These are phyloP conservation scores for Myrmecophaga tridactyla DNA, from an alignment of 2,113 vertebrate species.

Conservation along the genomic window DNA sequence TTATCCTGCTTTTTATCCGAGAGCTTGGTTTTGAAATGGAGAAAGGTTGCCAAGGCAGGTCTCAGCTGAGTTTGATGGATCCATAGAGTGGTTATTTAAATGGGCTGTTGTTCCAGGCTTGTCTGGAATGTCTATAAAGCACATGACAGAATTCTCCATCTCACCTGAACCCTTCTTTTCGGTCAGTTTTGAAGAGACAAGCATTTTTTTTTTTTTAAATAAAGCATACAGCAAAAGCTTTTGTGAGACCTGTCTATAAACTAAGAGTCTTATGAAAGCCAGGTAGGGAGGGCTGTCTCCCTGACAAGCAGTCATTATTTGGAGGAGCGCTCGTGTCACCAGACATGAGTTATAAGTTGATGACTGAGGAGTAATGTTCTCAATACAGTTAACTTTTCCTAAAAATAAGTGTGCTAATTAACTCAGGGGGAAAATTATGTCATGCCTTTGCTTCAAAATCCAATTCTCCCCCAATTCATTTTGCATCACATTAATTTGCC, in stretches of 20 bases:
- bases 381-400: slow-evolving; percentile 39
- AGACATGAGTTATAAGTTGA: slow-evolving; percentile 51
- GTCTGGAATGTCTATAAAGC: slow-evolving; percentile 59
- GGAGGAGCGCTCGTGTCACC: slow-evolving; percentile 65
- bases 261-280: slow-evolving; percentile 70
- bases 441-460: slow-evolving; percentile 50
- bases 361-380: slow-evolving; percentile 47
- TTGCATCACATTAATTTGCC: slow-evolving; percentile 49
- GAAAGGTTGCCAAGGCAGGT: slow-evolving; percentile 51
- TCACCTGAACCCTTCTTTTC: neutral
- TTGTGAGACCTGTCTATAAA: slow-evolving; percentile 78
- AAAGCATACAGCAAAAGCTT: slow-evolving; percentile 67
- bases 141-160: slow-evolving; percentile 59
- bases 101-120: slow-evolving; percentile 65
- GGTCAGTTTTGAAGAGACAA: slow-evolving; percentile 63
- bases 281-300: slow-evolving; percentile 66
- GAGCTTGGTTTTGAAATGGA: slow-evolving; percentile 28
- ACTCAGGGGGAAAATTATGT: slow-evolving; percentile 1
- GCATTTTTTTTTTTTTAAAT: slow-evolving; percentile 53
- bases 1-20: neutral
- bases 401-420: slow-evolving; percentile 61
- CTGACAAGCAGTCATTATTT: slow-evolving; percentile 78
- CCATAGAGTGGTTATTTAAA: slow-evolving; percentile 74
- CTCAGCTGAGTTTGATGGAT: slow-evolving; percentile 73
- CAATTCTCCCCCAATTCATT: slow-evolving; percentile 43